phyloP scores from a whole-genome alignment of 2,888 invertebrate genomes.

The Eupithecia dodoneata region DNA sequence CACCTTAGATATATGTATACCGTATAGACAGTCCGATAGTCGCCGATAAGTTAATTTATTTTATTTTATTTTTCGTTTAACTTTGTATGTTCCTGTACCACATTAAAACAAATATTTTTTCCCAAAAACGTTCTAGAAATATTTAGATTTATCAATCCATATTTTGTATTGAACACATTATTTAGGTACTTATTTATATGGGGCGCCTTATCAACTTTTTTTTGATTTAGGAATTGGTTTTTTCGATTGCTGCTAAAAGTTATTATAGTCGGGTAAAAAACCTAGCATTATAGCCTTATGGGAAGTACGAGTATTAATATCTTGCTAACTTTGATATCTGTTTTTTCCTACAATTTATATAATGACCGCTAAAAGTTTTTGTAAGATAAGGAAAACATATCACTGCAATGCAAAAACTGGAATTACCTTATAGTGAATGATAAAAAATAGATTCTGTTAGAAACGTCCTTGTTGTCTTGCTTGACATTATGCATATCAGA shows the following conservation, averaged over 20 bases:
- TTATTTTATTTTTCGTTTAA: too few species aligned
- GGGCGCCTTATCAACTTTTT: neutral
- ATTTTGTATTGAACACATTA: neutral
- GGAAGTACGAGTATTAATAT: neutral
- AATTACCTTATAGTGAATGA: conserved; percentile 8
- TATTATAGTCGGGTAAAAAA: neutral
- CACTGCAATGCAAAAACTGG: conserved; percentile 8
- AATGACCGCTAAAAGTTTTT: neutral
- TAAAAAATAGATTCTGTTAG: conserved; percentile 2
- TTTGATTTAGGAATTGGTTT: neutral
- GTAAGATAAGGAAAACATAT: conserved; percentile 6
- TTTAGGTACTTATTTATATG: neutral
- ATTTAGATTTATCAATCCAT: neutral
- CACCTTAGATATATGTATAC: neutral
- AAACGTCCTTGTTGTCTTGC: conserved; percentile 7
- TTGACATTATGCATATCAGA: conserved; percentile 4
- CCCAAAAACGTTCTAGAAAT: neutral
- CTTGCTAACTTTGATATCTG: neutral
- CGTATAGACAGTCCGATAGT: too few species aligned
- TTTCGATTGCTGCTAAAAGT: neutral
- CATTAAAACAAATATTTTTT: too few species aligned
- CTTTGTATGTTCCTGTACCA: too few species aligned
- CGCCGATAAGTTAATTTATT: too few species aligned
- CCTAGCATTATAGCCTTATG: neutral
- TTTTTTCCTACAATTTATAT: conserved; percentile 3